phyloP scores from a whole-genome alignment of 2,888 invertebrate species.

The Sarcophaga caerulescens region DNA sequence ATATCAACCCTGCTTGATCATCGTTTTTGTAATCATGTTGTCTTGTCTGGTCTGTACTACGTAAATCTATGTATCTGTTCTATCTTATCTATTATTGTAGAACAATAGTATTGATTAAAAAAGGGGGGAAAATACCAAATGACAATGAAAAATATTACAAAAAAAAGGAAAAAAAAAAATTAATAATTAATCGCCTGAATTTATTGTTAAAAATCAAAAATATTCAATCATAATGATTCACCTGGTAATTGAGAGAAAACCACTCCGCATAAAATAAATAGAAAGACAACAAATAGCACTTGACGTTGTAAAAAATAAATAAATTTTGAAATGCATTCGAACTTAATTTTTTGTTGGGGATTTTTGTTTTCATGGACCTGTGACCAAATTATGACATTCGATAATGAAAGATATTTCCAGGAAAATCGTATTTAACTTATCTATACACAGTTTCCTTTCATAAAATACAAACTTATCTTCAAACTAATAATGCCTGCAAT shows the following conservation, averaged over 20 bases:
- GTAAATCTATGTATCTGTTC: constrained; percentile 24
- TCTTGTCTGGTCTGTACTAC: neutral
- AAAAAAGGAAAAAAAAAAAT: neutral
- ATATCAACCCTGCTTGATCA: neutral
- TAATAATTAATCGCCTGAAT: neutral
- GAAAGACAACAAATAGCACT: neutral
- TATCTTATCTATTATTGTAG: constrained; percentile 39
- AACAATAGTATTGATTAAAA: constrained; percentile 35
- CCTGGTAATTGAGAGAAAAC: neutral
- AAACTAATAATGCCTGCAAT: too few species aligned
- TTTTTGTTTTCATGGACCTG: too few species aligned
- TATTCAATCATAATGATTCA: constrained; percentile 31
- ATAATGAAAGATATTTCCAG: too few species aligned
- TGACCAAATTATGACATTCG: too few species aligned
- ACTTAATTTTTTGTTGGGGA: too few species aligned
- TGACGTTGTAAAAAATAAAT: neutral
- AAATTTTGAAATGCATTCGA: neutral
- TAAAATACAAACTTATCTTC: too few species aligned
- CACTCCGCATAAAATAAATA: neutral
- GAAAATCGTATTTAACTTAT: too few species aligned
- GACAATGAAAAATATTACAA: neutral
- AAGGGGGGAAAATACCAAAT: neutral
- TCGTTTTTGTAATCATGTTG: neutral
- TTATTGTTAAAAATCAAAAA: neutral
- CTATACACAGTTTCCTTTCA: too few species aligned